Conservation (phyloP, 2,888 invertebrate genomes). For the Ariolimax columbianus region DNA sequence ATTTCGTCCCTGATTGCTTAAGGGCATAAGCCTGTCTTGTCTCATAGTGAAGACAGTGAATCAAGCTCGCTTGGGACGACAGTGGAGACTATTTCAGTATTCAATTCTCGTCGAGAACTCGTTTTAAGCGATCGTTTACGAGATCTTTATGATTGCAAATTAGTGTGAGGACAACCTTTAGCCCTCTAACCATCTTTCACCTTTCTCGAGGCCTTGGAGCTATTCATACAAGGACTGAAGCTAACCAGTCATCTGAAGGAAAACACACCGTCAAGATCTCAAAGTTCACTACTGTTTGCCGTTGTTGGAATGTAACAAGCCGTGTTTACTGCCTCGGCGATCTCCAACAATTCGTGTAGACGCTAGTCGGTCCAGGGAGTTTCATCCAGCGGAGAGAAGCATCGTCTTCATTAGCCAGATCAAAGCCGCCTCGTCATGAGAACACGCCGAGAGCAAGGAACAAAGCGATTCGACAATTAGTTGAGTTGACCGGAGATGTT, state of each 20-base stretch:
- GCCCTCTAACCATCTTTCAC: constrained; percentile 24
- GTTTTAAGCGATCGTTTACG: constrained; percentile 17
- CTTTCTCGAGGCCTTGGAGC: not conserved
- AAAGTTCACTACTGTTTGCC: not conserved
- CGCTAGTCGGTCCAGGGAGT: not conserved
- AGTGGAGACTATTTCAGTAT: not conserved
- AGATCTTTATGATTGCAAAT: constrained; percentile 23
- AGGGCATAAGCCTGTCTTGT: constrained; percentile 4
- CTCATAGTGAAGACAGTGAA: not conserved
- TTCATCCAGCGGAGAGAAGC: constrained; percentile 2
- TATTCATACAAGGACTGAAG: not conserved
- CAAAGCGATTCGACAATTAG: constrained; percentile 37
- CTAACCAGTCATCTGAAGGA: constrained; percentile 1
- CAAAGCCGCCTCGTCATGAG: constrained; percentile 6
- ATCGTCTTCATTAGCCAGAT: constrained; percentile 49
- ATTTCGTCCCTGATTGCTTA: not conserved
- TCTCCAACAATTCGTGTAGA: constrained; percentile 21
- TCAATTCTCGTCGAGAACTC: not conserved
- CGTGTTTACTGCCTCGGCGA: constrained; percentile 8
- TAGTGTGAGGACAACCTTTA: constrained; percentile 16
- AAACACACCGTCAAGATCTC: constrained; percentile 7
- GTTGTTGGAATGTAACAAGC: constrained; percentile 34
- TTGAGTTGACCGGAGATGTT: not conserved
- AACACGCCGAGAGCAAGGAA: constrained; percentile 11
- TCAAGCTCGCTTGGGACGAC: not conserved